Percentiles rank a stretch among this genome's conserved stretches.
phyloP scores from a whole-genome alignment of 2,888 invertebrate genomes.

The Lydus trimaculatus region DNA sequence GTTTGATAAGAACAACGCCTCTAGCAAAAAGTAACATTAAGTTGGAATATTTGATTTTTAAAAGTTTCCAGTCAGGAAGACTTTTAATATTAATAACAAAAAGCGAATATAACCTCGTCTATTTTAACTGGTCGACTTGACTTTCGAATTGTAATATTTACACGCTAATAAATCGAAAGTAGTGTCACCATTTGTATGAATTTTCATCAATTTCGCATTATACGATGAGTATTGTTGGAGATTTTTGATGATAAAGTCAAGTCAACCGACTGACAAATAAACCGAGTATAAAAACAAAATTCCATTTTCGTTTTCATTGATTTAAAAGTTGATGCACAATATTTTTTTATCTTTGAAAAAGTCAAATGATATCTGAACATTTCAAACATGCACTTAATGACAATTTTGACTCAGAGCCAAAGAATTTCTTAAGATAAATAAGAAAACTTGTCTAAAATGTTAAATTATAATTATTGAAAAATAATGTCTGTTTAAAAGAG shows the following conservation, averaged over 20 bases:
- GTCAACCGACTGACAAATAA: not conserved
- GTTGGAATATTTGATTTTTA: not conserved
- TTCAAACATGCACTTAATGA: slow-evolving; percentile 9
- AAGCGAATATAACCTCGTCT: not conserved
- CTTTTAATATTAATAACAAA: not conserved
- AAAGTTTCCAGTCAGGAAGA: not conserved
- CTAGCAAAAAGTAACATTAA: not conserved
- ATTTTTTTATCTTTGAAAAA: slow-evolving; percentile 5
- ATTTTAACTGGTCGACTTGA: not conserved
- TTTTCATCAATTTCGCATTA: no score
- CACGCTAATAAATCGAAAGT: no score
- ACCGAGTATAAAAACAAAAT: not conserved
- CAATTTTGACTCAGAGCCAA: slow-evolving; percentile 8
- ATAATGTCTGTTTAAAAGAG: not conserved
- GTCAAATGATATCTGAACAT: slow-evolving; percentile 2
- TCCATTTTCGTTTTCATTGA: not conserved
- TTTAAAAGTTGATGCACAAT: slow-evolving; percentile 2
- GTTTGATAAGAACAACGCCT: not conserved
- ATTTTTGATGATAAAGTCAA: not conserved
- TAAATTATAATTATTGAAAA: not conserved
- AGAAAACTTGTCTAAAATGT: not conserved
- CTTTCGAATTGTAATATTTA: no score
- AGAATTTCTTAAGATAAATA: slow-evolving; percentile 6
- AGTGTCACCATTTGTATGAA: no score
- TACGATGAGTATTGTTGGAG: no score